phyloP scores from a whole-genome alignment of 2,113 vertebrate species.

The Periophthalmus modestus region DNA sequence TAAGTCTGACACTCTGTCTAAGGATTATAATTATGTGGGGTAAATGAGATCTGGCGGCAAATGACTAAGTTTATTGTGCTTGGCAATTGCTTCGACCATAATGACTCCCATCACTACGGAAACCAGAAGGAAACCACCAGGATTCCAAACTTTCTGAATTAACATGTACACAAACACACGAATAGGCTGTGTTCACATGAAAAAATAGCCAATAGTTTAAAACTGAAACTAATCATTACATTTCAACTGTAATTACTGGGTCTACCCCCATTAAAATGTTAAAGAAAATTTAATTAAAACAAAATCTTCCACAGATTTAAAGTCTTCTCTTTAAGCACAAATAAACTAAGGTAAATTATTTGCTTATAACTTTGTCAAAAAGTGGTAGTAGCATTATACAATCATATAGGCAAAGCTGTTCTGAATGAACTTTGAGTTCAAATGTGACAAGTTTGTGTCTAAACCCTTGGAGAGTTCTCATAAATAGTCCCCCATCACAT shows the following conservation, averaged over 20 bases:
- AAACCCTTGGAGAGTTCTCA: neutral
- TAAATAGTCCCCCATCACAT: neutral
- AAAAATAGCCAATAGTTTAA: neutral
- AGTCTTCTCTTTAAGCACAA: too few relatives aligned
- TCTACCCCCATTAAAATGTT: too few relatives aligned
- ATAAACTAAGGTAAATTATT: too few relatives aligned
- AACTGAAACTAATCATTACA: too few relatives aligned
- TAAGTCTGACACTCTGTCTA: slow-evolving; percentile 21
- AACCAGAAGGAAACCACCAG: slow-evolving; percentile 70
- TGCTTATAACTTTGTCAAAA: neutral
- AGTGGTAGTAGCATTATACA: neutral
- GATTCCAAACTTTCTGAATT: slow-evolving; percentile 65
- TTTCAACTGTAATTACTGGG: too few relatives aligned
- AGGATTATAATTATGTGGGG: slow-evolving; percentile 28
- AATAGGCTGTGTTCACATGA: neutral
- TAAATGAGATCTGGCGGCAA: slow-evolving; percentile 44
- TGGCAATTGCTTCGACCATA: slow-evolving; percentile 39
- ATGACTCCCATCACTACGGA: slow-evolving; percentile 59
- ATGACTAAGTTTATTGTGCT: slow-evolving; percentile 39
- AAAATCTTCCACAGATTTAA: too few relatives aligned
- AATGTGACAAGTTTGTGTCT: neutral
- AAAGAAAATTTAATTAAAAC: too few relatives aligned
- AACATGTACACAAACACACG: slow-evolving; percentile 9
- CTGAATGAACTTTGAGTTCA: too few relatives aligned
- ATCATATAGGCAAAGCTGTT: neutral